Evolutionary conservation across 2,797 vertebrate genomes (phyloP), one percentile per base, ranked within the genome.

Genomic region (Anguilla pacifica): DNA sequence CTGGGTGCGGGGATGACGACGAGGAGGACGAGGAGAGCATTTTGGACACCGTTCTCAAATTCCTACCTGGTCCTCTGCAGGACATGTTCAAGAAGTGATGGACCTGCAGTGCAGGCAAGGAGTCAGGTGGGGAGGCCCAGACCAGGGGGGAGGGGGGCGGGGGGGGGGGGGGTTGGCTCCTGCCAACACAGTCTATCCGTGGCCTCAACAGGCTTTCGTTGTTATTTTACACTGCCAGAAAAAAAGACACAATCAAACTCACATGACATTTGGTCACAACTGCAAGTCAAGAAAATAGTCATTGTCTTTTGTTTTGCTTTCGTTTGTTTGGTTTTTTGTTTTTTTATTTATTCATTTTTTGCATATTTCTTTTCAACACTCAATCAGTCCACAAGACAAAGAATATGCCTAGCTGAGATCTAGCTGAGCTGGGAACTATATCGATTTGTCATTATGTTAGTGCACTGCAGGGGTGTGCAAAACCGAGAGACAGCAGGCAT

Each of bases 81-180:
- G 98, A 99, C 96, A 99, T 99, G 97, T 98, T 99, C 94, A 99
- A 99, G 96, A 99, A 99, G 97, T 99, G 98, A 97, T 81, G 92
- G 83, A 31, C 82, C 88, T 89, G 89, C 61, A 85, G 46, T 84
- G 86, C 87, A 88, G 84, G 85, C 59, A 28, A 51, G 84, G 86
- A 77, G 67, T 77, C 84, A 79, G 72, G 72, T 57, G 83, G 87
- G 51, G 84, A 70, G 77, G 81, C 25, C 22, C 43, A 92, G 91
- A 91, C 87, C 87, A 10, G 57, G 88, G 90, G 90, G 83, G 6
- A 19, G 81, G 74, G 70, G 35, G 91, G 91, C 91, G 49, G 88
- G 87, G 92, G 77, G 39, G 39, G 39, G 1, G 39, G 92, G 77
- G 88, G 85, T 5, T 5, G 55, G 85, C 89, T 91, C 86, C 92